These are phyloP conservation scores for Lamprotornis superbus DNA, from an alignment of 2,113 vertebrate genomes.

Conservation along the genomic window DNA sequence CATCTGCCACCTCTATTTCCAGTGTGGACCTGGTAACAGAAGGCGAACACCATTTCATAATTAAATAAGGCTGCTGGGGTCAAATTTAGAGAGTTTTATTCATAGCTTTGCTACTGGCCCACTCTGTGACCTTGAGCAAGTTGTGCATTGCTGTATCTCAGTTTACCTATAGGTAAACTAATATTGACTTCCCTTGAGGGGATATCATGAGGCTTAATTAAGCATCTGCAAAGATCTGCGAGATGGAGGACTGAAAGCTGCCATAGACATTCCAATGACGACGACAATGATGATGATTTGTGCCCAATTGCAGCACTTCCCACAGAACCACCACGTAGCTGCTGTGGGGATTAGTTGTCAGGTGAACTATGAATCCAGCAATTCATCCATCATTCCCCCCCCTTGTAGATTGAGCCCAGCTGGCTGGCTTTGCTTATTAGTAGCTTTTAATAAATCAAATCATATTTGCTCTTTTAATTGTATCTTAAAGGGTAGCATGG, in stretches of 20 bases:
- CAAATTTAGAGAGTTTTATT: slow-evolving; percentile 49
- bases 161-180: slow-evolving; percentile 62
- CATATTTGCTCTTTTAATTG: slow-evolving; percentile 64
- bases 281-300: neutral
- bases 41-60: neutral
- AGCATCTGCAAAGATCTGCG: neutral
- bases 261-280: neutral
- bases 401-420: slow-evolving; percentile 29
- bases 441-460: slow-evolving; percentile 65
- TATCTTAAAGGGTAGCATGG: slow-evolving; percentile 58
- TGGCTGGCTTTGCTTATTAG: slow-evolving; percentile 54
- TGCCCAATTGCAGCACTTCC: slow-evolving; percentile 6
- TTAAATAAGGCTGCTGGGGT: slow-evolving; percentile 30
- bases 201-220: slow-evolving; percentile 54
- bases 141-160: slow-evolving; percentile 41
- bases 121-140: slow-evolving; percentile 56
- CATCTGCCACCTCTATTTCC: slow-evolving; percentile 41
- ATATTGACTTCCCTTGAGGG: slow-evolving; percentile 62
- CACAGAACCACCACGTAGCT: neutral
- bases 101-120: slow-evolving; percentile 25
- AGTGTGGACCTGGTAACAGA: slow-evolving; percentile 12
- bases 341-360: slow-evolving; percentile 35
- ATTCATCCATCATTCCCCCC: slow-evolving; percentile 39
- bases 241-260: slow-evolving; percentile 7
- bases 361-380: slow-evolving; percentile 55